Evolutionary conservation across 2,888 invertebrate species (phyloP).

Genomic region (Stictocephala bisonia): DNA sequence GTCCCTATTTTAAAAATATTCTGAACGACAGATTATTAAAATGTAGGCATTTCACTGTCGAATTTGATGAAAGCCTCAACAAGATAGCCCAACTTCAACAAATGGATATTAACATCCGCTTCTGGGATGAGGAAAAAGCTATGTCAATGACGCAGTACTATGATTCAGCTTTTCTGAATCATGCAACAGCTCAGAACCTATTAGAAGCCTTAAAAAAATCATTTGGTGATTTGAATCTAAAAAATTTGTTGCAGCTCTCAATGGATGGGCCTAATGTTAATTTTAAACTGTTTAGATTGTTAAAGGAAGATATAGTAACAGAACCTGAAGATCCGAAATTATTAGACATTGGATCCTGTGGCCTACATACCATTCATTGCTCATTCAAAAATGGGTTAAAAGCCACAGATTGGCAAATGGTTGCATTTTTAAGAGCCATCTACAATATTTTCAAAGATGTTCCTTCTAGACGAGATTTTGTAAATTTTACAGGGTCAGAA

Average conservation of each 20-base stretch:
- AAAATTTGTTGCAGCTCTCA: constrained; percentile 9
- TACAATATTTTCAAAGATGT: constrained; percentile 59
- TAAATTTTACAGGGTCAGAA: constrained; percentile 47
- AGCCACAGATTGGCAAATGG: constrained; percentile 2
- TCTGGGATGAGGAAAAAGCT: too few species aligned
- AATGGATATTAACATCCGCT: too few species aligned
- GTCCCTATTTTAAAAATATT: too few species aligned
- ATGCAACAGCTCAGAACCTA: too few species aligned
- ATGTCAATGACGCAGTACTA: too few species aligned
- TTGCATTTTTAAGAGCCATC: constrained; percentile 25
- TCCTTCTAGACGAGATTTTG: constrained; percentile 59
- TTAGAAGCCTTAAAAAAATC: too few species aligned
- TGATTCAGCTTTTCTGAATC: too few species aligned
- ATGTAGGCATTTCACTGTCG: too few species aligned
- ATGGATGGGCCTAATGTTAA: constrained; percentile 31
- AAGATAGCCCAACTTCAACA: too few species aligned
- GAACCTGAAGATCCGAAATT: not conserved
- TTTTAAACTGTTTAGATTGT: not conserved
- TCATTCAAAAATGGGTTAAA: constrained; percentile 15
- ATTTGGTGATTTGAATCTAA: not conserved
- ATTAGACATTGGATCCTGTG: constrained; percentile 22
- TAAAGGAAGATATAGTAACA: constrained; percentile 13
- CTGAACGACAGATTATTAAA: too few species aligned
- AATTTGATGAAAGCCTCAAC: too few species aligned
- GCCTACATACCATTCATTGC: not conserved